Conservation (phyloP, 2,797 vertebrate genomes). For the Bradypodion ventrale region DNA sequence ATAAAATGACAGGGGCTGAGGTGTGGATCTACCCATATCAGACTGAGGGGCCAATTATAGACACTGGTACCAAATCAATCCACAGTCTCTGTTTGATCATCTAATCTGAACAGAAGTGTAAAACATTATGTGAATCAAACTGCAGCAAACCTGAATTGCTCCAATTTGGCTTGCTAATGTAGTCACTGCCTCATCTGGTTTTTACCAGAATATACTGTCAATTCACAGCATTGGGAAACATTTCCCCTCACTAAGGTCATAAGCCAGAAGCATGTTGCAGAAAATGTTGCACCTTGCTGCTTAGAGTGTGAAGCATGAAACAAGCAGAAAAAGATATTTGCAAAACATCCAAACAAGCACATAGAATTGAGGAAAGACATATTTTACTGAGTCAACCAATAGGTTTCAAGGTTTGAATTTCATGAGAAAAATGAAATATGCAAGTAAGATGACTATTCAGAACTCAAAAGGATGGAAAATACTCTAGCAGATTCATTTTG, state of each 20-base stretch:
- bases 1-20: too few relatives aligned
- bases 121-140: too few relatives aligned
- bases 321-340: neutral
- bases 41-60: too few relatives aligned
- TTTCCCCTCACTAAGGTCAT: neutral
- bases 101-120: too few relatives aligned
- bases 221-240: neutral
- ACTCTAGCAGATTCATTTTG: neutral
- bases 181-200: too few relatives aligned
- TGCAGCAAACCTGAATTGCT: too few relatives aligned
- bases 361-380: neutral
- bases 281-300: neutral
- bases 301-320: neutral
- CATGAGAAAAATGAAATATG: neutral
- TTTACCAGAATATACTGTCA: neutral
- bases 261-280: slow-evolving; percentile 1
- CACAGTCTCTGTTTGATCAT: too few relatives aligned
- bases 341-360: neutral
- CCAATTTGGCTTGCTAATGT: too few relatives aligned
- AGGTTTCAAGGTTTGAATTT: neutral
- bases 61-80: too few relatives aligned
- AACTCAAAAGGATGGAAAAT: neutral
- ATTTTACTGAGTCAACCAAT: neutral
- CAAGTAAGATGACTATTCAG: neutral
- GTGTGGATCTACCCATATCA: too few relatives aligned